Evolutionary conservation across 2,797 vertebrate genomes (phyloP).

Genomic region (Psittacula derbiana): DNA sequence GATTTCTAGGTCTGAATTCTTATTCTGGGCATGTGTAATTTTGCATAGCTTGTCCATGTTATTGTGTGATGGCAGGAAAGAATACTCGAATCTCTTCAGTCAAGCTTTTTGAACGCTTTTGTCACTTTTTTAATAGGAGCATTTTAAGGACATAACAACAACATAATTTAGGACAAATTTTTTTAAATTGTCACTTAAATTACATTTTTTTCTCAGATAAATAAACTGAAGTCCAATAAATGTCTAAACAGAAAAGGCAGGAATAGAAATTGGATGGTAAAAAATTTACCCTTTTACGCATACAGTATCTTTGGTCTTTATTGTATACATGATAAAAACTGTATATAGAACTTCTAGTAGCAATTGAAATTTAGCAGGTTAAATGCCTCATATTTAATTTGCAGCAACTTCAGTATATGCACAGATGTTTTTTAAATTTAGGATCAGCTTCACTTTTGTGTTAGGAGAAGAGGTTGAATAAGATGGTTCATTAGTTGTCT

Average conservation of each 20-base stretch:
- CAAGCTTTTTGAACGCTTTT: not conserved
- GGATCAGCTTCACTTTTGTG: not conserved
- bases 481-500: not conserved
- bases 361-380: not conserved
- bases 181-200: not conserved
- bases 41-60: not conserved
- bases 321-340: not conserved
- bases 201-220: not conserved
- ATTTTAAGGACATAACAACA: no score
- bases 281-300: not conserved
- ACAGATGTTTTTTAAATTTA: not conserved
- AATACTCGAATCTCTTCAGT: not conserved
- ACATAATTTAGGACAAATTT: no score
- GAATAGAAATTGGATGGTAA: not conserved
- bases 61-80: no score
- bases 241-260: not conserved
- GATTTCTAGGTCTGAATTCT: not conserved
- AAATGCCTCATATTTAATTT: not conserved
- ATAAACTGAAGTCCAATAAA: not conserved
- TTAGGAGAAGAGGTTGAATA: not conserved
- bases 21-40: not conserved
- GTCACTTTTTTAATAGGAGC: not conserved
- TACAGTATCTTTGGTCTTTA: not conserved
- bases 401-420: not conserved
- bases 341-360: not conserved